Evolutionary conservation across 2,113 vertebrate species (phyloP).

Genomic region (Zosterops japonicus): DNA sequence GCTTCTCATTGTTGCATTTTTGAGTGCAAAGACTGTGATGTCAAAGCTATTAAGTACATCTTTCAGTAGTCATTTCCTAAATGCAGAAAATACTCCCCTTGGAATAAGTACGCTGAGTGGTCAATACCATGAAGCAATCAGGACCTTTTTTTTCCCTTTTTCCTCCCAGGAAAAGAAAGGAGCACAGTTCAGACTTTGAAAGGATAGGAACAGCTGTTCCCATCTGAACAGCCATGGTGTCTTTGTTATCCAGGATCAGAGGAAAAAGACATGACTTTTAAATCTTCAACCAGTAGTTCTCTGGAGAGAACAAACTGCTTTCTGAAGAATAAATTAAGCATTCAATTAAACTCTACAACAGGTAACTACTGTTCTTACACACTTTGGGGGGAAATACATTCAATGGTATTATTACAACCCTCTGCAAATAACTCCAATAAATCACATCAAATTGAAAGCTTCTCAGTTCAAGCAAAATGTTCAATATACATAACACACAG

Average conservation of each 20-base stretch:
- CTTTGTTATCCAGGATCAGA: slow-evolving; percentile 4
- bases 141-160: not conserved
- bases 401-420: not conserved
- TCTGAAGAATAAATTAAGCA: slow-evolving; percentile 50
- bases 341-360: slow-evolving; percentile 40
- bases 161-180: not conserved
- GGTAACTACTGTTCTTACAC: not conserved
- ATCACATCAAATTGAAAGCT: not conserved
- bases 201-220: not conserved
- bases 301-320: slow-evolving; percentile 19
- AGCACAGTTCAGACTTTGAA: not conserved
- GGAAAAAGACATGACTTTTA: not conserved
- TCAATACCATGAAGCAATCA: not conserved
- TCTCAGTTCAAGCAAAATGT: not conserved
- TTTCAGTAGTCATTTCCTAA: not conserved
- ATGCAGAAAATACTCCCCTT: not conserved
- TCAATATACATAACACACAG: not conserved
- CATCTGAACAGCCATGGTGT: not conserved
- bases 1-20: not conserved
- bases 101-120: not conserved
- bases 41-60: not conserved
- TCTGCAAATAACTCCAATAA: not conserved
- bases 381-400: not conserved
- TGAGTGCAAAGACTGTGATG: not conserved
- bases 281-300: not conserved